phyloP scores from a whole-genome alignment of 1,140 invertebrate species.

The Olivierus martensii region DNA sequence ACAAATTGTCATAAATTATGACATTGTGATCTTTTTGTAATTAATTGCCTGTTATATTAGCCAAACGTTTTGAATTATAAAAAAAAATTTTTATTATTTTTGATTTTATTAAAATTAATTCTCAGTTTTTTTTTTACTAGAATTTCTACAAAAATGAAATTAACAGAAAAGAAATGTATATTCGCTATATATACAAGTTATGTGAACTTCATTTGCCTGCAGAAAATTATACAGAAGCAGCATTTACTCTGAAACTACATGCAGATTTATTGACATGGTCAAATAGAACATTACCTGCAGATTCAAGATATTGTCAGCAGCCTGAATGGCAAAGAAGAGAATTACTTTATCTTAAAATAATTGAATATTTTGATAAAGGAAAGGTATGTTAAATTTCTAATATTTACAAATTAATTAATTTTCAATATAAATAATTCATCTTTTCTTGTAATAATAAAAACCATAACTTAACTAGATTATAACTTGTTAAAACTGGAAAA shows the following conservation, averaged over 20 bases:
- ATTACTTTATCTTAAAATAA: conserved; percentile 75
- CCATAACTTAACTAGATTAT: too few relatives aligned
- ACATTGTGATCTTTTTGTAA: too few relatives aligned
- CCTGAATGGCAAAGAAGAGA: conserved; percentile 89
- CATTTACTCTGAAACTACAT: conserved; percentile 85
- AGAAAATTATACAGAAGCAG: conserved; percentile 92
- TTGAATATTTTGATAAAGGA: conserved; percentile 87
- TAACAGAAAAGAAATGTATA: conserved; percentile 88
- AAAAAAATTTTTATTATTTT: too few relatives aligned
- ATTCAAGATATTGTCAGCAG: conserved; percentile 36
- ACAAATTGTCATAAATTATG: too few relatives aligned
- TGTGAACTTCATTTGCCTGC: conserved; percentile 84
- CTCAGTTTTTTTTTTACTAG: conserved; percentile 42
- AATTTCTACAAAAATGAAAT: conserved; percentile 95
- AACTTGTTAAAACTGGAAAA: too few relatives aligned
- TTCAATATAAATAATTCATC: too few relatives aligned
- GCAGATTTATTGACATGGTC: conserved; percentile 81
- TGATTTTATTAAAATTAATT: too few relatives aligned
- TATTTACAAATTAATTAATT: too few relatives aligned
- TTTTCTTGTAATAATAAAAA: too few relatives aligned
- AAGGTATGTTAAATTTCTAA: conserved; percentile 47
- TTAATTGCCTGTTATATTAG: too few relatives aligned
- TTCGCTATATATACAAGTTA: conserved; percentile 91
- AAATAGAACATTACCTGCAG: conserved; percentile 44
- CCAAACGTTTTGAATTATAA: too few relatives aligned